Percentiles rank a stretch among this genome's conserved stretches.
Evolutionary conservation across 1,140 invertebrate species (phyloP).

Genomic region (Pseudachorutes palmiensis): DNA sequence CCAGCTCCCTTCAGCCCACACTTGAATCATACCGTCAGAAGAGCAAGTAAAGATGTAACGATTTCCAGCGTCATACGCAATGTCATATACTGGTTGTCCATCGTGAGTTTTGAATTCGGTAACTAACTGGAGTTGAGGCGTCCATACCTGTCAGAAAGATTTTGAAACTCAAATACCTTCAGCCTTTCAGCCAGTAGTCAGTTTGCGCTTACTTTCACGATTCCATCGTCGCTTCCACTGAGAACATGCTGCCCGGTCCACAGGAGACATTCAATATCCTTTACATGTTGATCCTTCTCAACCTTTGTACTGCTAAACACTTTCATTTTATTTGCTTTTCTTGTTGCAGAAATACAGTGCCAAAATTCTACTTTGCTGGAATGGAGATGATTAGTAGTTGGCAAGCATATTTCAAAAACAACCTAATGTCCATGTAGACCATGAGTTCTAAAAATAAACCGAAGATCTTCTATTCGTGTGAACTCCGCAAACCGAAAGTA

Average conservation of each 20-base stretch:
- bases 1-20: background rate
- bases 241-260: background rate
- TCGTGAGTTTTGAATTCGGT: background rate
- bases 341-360: too few relatives aligned
- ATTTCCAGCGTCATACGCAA: background rate
- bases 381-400: too few relatives aligned
- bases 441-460: too few relatives aligned
- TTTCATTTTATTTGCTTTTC: too few relatives aligned
- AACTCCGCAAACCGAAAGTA: too few relatives aligned
- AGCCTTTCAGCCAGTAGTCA: too few relatives aligned
- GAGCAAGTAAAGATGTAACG: background rate
- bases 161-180: too few relatives aligned
- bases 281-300: background rate
- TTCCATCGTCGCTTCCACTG: constrained; percentile 12
- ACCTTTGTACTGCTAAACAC: too few relatives aligned
- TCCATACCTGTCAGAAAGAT: constrained; percentile 3
- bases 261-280: background rate
- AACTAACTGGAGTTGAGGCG: background rate
- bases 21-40: background rate
- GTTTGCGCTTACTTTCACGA: background rate
- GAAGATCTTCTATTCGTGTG: too few relatives aligned
- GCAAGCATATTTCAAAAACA: too few relatives aligned
- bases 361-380: too few relatives aligned
- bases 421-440: too few relatives aligned
- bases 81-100: background rate